Percentiles rank a stretch among this genome's conserved stretches.
Evolutionary conservation across 2,797 vertebrate genomes (phyloP).

Genomic region (Aulostomus chinensis): DNA sequence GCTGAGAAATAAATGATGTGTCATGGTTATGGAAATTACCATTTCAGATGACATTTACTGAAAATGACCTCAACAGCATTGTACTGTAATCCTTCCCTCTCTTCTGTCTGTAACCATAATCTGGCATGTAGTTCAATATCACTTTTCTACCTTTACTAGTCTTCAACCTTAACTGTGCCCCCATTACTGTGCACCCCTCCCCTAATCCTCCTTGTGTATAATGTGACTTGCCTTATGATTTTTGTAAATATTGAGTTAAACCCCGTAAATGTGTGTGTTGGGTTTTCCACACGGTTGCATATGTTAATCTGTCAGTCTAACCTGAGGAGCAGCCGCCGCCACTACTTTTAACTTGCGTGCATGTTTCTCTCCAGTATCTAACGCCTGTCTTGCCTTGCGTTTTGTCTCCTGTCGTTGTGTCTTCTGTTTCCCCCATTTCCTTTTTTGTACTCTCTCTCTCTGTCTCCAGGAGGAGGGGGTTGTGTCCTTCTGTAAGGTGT

Average conservation of each 20-base stretch:
- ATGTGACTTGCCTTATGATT: constrained; percentile 10
- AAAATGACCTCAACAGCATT: constrained; percentile 41
- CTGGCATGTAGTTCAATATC: constrained; percentile 13
- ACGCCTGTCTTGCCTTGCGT: constrained; percentile 76
- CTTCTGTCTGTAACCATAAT: constrained; percentile 19
- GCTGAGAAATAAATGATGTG: constrained; percentile 21
- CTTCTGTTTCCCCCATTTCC: constrained; percentile 66
- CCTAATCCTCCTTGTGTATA: constrained; percentile 8
- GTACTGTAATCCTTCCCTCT: constrained; percentile 20
- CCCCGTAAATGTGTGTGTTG: constrained; percentile 20
- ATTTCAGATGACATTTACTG: constrained; percentile 33
- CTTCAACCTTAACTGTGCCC: not conserved
- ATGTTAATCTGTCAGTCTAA: constrained; percentile 45
- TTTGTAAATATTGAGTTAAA: constrained; percentile 25
- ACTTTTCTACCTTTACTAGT: not conserved
- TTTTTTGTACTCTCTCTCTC: constrained; percentile 78
- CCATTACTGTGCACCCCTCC: not conserved
- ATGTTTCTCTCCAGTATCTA: constrained; percentile 75
- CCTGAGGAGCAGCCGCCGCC: constrained; percentile 37
- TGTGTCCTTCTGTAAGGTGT: constrained; percentile 99
- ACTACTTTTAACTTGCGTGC: constrained; percentile 74
- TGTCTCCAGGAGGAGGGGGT: constrained; percentile 95
- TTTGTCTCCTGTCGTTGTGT: constrained; percentile 87
- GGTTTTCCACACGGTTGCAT: constrained; percentile 23
- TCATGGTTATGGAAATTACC: constrained; percentile 36